Evolutionary conservation across 2,888 invertebrate genomes (phyloP), one percentile per base, ranked within the genome.

Genomic region (Lithophane socia): DNA sequence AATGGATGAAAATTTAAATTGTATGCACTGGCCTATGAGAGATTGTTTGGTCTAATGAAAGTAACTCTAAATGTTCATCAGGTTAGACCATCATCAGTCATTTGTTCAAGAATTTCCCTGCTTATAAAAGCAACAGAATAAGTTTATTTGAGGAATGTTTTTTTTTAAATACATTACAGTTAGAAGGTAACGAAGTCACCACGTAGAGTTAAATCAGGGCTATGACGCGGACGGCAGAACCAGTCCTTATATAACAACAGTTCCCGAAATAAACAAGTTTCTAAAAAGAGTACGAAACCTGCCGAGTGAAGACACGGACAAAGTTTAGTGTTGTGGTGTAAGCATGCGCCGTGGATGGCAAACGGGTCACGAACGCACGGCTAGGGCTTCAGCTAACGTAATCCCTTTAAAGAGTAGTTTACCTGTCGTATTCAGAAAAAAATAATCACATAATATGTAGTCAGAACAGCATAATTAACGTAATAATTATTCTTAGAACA

Each of bases 281-380:
- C 58, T 37, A 47, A n/a, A 65, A 77, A 61, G 42, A 16, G 24
- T 64, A 16, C 18, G 16, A 74, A 78, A 75, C 37, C 10, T 65
- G n/a, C n/a, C 68, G 52, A 76, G 76, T 47, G 56, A 79, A 63
- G 65, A 68, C 81, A 69, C 44, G 61, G 54, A 10, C 16, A 73
- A 72, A 58, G 47, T 49, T 58, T 83, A 87, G 86, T 93, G 89
- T 92, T 92, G 88, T 91, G 92, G 90, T 80, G 93, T 93, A 95
- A 94, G 95, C 95, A 96, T 95, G 95, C 95, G 95, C 94, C 91
- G 92, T 93, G 90, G 92, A 91, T 90, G 88, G 91, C 94, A 94
- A 94, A 90, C 95, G 92, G 96, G 96, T 96, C 96, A 96, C 95
- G 96, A 96, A 96, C 96, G 96, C 94, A 95, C 90, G 74, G 85